phyloP scores from a whole-genome alignment of 2,113 vertebrate genomes.

The Dipodomys stephensi region DNA sequence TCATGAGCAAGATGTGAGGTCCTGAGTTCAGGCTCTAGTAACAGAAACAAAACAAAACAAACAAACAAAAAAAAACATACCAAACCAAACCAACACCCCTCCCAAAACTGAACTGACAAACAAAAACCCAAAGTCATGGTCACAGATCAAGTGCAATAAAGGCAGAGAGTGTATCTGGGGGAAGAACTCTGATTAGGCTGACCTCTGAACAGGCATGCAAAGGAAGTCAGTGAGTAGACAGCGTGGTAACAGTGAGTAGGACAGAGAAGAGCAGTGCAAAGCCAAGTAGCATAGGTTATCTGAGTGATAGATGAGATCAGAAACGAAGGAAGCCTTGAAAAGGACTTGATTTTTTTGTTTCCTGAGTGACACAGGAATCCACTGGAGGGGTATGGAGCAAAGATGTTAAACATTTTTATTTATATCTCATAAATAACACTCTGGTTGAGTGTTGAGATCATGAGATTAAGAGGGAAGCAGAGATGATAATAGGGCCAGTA shows the following conservation, averaged over 20 bases:
- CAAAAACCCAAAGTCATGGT: no score
- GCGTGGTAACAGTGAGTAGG: background rate
- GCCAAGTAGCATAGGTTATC: background rate
- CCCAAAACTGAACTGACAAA: no score
- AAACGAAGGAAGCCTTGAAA: constrained; percentile 39
- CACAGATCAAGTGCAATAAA: background rate
- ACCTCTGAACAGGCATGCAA: background rate
- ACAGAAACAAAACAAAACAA: no score
- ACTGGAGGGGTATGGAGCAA: background rate
- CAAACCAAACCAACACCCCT: no score
- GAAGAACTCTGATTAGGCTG: constrained; percentile 22
- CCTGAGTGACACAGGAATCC: background rate
- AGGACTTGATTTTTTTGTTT: background rate
- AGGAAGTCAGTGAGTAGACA: background rate
- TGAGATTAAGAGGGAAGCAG: background rate
- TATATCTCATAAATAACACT: background rate
- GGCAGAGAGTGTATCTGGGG: background rate
- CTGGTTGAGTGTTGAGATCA: background rate
- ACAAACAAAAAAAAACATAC: no score
- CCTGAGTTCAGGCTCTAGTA: no score
- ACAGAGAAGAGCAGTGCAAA: constrained; percentile 27
- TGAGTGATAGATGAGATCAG: constrained; percentile 26
- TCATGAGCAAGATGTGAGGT: no score
- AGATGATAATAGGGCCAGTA: background rate
- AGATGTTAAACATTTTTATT: background rate